Conservation (phyloP, 2,113 vertebrate genomes). For the Rhinolophus sinicus region DNA sequence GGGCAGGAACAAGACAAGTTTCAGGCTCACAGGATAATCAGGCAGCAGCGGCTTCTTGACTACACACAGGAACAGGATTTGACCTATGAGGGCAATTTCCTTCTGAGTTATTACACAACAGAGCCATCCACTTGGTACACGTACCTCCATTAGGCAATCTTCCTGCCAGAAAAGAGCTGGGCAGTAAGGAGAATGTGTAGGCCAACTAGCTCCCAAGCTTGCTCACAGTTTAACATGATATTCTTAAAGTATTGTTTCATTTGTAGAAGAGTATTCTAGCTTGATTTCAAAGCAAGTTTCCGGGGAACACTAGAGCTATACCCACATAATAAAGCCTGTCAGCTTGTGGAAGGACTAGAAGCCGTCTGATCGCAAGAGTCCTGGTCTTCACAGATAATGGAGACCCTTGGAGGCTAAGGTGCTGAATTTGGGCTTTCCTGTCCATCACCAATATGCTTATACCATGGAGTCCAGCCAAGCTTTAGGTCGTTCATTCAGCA, state of each 20-base stretch:
- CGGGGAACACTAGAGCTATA: neutral
- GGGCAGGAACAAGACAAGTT: neutral
- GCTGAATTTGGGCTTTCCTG: neutral
- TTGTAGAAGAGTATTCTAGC: neutral
- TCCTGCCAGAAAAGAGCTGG: neutral
- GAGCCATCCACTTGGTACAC: neutral
- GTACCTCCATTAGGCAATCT: neutral
- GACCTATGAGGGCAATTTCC: neutral
- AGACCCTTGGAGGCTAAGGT: neutral
- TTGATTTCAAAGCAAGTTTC: conserved; percentile 10
- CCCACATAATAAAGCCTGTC: neutral
- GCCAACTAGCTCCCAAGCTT: neutral
- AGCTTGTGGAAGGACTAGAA: neutral
- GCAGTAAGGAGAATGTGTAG: neutral
- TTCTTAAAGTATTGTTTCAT: neutral
- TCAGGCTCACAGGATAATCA: neutral
- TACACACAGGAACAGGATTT: neutral
- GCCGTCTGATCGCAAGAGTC: neutral
- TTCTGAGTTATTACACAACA: neutral
- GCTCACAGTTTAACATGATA: neutral
- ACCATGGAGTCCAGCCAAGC: neutral
- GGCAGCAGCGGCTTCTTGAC: neutral
- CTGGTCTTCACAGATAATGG: neutral
- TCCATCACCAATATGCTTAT: neutral
- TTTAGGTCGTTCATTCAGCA: neutral